phyloP scores from a whole-genome alignment of 2,113 vertebrate species.

The Trichechus manatus region DNA sequence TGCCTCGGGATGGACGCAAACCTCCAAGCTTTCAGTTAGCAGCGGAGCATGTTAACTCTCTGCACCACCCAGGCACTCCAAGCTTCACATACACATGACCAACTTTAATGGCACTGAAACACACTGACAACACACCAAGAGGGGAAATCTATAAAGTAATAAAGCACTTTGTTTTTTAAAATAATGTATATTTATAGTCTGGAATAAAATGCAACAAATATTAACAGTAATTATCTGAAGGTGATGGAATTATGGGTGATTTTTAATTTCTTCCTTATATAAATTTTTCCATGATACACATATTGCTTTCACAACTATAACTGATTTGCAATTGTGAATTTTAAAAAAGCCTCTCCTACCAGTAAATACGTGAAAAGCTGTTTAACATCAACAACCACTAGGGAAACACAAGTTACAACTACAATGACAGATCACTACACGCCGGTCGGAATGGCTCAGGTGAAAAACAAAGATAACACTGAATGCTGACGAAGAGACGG shows the following conservation, averaged over 20 bases:
- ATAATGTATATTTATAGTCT: background rate
- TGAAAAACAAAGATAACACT: background rate
- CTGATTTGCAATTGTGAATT: background rate
- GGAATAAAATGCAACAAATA: background rate
- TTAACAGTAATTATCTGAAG: background rate
- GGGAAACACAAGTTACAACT: constrained; percentile 13
- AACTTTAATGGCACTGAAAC: background rate
- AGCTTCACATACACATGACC: background rate
- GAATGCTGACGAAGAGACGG: background rate
- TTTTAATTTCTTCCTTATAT: background rate
- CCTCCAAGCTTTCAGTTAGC: background rate
- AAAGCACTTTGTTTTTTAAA: background rate
- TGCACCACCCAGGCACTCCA: background rate
- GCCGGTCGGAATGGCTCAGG: background rate
- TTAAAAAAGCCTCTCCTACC: constrained; percentile 4
- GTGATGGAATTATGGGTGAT: background rate
- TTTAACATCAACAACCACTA: background rate
- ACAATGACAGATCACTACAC: background rate
- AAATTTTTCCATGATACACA: background rate
- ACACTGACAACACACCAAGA: background rate
- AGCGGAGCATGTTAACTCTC: background rate
- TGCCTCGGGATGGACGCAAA: background rate
- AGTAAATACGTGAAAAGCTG: background rate
- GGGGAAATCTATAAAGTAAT: background rate
- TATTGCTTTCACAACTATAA: background rate